Conservation (phyloP, 2,888 invertebrate genomes). For the Microchrysa polita region DNA sequence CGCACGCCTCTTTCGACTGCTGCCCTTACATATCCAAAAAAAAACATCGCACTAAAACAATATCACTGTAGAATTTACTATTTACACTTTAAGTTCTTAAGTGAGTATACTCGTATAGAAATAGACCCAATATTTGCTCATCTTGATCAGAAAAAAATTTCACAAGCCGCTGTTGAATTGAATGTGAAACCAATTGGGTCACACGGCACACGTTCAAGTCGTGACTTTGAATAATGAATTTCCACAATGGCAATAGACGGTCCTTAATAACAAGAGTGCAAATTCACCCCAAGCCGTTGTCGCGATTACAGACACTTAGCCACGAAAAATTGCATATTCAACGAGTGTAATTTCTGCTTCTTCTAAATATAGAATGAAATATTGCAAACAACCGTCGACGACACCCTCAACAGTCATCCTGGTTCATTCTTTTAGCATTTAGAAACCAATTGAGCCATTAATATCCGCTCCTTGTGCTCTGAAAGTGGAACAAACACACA, state of each 20-base stretch:
- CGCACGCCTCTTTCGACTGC: too few relatives aligned
- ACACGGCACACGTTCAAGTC: neutral
- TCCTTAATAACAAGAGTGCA: neutral
- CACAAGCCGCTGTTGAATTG: too few relatives aligned
- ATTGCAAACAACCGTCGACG: constrained; percentile 32
- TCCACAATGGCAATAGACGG: neutral
- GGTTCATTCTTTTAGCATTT: neutral
- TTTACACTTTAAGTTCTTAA: too few relatives aligned
- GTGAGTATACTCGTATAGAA: too few relatives aligned
- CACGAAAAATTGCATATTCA: neutral
- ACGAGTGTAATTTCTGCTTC: neutral
- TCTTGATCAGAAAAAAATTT: too few relatives aligned
- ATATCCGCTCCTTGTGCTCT: constrained; percentile 28
- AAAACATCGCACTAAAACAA: too few relatives aligned
- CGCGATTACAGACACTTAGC: neutral
- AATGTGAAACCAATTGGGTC: too few relatives aligned
- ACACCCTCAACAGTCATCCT: constrained; percentile 22
- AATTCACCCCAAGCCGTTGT: neutral
- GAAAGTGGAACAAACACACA: constrained; percentile 35
- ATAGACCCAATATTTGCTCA: too few relatives aligned
- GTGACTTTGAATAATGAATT: constrained; percentile 27
- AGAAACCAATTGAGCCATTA: constrained; percentile 40
- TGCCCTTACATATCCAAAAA: too few relatives aligned
- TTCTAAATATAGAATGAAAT: constrained; percentile 16
- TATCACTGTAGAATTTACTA: too few relatives aligned